Evolutionary conservation across 2,888 invertebrate species (phyloP), one percentile per base, ranked within the genome.

Genomic region (Chrysolina oricalcia): DNA sequence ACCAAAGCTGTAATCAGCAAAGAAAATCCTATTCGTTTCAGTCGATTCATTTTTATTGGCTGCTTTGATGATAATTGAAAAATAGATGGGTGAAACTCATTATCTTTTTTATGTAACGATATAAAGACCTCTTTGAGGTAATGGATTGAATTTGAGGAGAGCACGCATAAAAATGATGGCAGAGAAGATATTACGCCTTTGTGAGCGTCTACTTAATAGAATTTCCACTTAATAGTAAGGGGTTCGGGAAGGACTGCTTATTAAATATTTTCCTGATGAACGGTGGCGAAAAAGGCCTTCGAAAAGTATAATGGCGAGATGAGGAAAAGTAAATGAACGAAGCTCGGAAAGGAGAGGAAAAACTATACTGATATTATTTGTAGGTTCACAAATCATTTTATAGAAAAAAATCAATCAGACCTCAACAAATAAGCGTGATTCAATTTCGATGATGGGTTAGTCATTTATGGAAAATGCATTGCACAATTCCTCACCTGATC

Each of bases 41-140:
- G 17, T 65, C 64, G 19, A 65, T 43, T 41, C 19, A 65, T 27
- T 65, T 64, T 43, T 8, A 65, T 41, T 43, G 40, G 19, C 46
- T 21, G 46, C 66, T 66, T 48, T 66, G 66, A 46, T n/a, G 48
- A 66, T 66, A 66, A 66, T 66, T 66, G 66, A 48, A 66, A 46
- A 66, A 66, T 66, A 46, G 46, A 66, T 27, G 66, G 40, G 48
- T 46, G 19, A 41, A 66, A 66, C 46, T 19, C 46, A 66, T 66
- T 15, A 66, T 23, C 23, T 27, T 66, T 46, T 64, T 35, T 35
- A 59, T 59, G 59, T n/a, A 6, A 59, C n/a, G 23, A 23, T 27
- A 27, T 27, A 59, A 59, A 59, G n/a, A 27, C 59, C 59, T 59
- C 27, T 59, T 35, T 59, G 59, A 59, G 59, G 59, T 59, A 59